Percentiles rank a stretch among this genome's conserved stretches.
phyloP scores from a whole-genome alignment of 2,797 vertebrate genomes.

The Psittacula echo region DNA sequence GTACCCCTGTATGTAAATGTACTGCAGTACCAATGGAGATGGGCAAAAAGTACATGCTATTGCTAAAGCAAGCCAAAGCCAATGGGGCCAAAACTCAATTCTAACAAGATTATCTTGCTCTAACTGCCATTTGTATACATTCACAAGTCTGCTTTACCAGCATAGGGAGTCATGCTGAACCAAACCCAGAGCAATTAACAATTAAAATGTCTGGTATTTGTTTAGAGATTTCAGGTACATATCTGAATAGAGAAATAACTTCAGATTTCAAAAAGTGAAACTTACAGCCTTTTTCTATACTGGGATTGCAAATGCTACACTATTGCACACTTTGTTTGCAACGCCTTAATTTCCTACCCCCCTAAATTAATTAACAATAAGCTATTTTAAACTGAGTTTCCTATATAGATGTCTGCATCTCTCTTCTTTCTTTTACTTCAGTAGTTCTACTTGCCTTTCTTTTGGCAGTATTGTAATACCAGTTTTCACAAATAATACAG shows the following conservation, averaged over 20 bases:
- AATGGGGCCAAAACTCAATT: background rate
- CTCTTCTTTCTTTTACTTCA: constrained; percentile 53
- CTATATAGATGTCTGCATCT: constrained; percentile 56
- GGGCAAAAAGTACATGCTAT: background rate
- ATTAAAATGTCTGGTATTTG: background rate
- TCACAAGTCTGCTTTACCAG: background rate
- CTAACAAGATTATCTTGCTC: background rate
- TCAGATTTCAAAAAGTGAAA: constrained; percentile 51
- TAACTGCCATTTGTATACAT: background rate
- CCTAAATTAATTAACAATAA: constrained; percentile 63
- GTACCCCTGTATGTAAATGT: background rate
- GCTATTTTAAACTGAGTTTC: constrained; percentile 49
- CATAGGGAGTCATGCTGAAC: background rate
- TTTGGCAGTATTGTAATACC: constrained; percentile 56
- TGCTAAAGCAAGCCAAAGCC: background rate
- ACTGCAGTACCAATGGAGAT: background rate
- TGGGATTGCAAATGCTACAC: background rate
- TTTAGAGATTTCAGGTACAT: background rate
- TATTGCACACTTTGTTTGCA: constrained; percentile 40
- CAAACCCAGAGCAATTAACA: background rate
- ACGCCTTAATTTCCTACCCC: constrained; percentile 51
- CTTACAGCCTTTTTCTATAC: constrained; percentile 50
- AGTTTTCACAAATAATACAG: constrained; percentile 48
- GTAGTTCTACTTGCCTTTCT: constrained; percentile 43
- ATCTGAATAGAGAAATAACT: constrained; percentile 21